phyloP scores from a whole-genome alignment of 2,797 vertebrate species.

The Tachyglossus aculeatus region DNA sequence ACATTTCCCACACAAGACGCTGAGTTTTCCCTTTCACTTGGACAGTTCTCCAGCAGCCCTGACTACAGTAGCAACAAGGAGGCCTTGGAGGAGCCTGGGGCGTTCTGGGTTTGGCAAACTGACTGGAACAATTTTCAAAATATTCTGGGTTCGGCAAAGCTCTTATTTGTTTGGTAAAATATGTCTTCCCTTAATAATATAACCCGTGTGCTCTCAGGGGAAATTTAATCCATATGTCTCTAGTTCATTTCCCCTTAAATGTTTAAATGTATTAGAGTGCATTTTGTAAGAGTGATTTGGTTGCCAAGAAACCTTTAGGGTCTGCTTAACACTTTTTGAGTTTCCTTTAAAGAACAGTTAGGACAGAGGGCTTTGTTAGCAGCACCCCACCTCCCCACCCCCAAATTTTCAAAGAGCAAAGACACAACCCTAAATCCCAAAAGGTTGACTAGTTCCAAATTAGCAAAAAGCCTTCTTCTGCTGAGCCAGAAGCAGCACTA shows the following conservation, averaged over 20 bases:
- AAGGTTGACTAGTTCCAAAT: too few relatives aligned
- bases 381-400: too few relatives aligned
- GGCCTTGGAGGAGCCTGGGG: background rate
- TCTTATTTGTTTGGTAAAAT: constrained; percentile 14
- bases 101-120: constrained; percentile 6
- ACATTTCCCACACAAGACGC: constrained; percentile 4
- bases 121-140: constrained; percentile 24
- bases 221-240: constrained; percentile 18
- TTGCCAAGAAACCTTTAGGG: background rate
- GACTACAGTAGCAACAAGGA: background rate
- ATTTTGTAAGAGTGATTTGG: constrained; percentile 3
- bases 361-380: too few relatives aligned
- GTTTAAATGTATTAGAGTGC: background rate
- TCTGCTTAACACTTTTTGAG: too few relatives aligned
- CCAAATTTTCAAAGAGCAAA: too few relatives aligned
- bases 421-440: too few relatives aligned
- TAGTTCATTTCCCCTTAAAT: background rate
- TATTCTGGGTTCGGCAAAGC: constrained; percentile 8
- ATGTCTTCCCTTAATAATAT: background rate
- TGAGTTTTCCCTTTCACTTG: constrained; percentile 19
- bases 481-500: too few relatives aligned
- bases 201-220: background rate
- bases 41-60: background rate
- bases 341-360: too few relatives aligned
- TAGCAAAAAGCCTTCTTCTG: too few relatives aligned